Percentiles rank a stretch among this genome's conserved stretches.
Conservation (phyloP, 1,140 invertebrate species). For the Trichonephila clavata region DNA sequence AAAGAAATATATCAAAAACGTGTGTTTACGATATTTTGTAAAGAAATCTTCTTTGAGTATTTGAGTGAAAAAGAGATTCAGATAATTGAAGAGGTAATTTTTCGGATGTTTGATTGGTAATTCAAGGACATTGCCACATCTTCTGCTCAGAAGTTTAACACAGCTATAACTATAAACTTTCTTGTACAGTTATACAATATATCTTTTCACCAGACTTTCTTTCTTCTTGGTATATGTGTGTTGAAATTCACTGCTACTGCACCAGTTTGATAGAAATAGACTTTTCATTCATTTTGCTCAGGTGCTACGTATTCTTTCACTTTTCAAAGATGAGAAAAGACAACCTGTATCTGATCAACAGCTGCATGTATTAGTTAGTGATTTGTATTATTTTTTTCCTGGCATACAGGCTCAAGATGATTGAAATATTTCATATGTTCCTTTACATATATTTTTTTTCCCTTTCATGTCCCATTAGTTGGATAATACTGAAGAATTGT, state of each 20-base stretch:
- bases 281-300: neutral
- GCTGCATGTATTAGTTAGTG: conserved; percentile 29
- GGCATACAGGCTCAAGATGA: neutral
- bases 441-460: neutral
- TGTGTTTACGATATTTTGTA: conserved; percentile 17
- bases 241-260: neutral
- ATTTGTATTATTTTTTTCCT: neutral
- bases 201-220: neutral
- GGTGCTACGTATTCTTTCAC: neutral
- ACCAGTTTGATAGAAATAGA: neutral
- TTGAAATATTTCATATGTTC: neutral
- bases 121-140: neutral
- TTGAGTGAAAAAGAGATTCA: neutral
- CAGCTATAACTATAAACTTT: neutral
- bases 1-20: neutral
- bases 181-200: neutral
- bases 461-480: neutral
- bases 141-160: neutral
- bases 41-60: conserved; percentile 20
- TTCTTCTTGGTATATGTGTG: neutral
- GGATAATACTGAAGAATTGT: neutral
- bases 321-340: neutral
- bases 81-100: neutral
- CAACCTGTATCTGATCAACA: neutral
- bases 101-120: neutral